Base-by-base conservation (phyloP, 2,888 invertebrate genomes). In the Diarsia brunnea region DNA sequence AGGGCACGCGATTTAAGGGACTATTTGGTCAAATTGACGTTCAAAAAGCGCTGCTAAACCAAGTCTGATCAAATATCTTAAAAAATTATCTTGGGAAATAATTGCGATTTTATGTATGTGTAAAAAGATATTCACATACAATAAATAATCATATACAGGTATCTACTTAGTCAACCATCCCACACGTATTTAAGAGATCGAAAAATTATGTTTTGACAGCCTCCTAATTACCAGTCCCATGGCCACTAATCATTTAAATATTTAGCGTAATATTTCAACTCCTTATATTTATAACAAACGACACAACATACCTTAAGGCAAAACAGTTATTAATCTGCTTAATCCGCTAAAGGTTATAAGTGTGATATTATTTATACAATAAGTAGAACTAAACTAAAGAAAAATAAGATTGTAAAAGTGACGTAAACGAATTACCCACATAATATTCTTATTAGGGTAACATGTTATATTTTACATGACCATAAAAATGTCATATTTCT, bases 401-500 rank as follows among this genome's bases (percentile, higher is more conserved):
- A 75, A 69, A 70, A 70, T 47, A 70, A 68, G 64, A 27, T 49
- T 73, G 1, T 72, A 69, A 73, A 77, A 47, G 47, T 73, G 87
- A 84, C 80, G 75, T 51, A 80, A 74, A 87, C 55, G 71, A 86
- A 86, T 87, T 78, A 86, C 80, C 63, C 31, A 72, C 65, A 74
- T 79, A 84, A 82, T 78, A 81, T 84, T 84, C 73, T 69, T 73
- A 82, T 75, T 63, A 71, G 43, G 49, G 19, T 14, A 64, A 67
- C 75, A 80, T 47, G 66, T 77, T 84, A 84, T 82, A 84, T 82
- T 86, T 87, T 79, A 80, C 67, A 69, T 69, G 78, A 69, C 69
- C 12, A 82, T 87, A 86, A 83, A 88, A 85, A 74, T 70, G 78
- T 79, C 78, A 64, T 73, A 78, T 71, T 68, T 63, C 79, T 81